Evolutionary conservation across 2,113 vertebrate species (phyloP), one percentile per base, ranked within the genome.

Genomic region (Pituophis catenifer): DNA sequence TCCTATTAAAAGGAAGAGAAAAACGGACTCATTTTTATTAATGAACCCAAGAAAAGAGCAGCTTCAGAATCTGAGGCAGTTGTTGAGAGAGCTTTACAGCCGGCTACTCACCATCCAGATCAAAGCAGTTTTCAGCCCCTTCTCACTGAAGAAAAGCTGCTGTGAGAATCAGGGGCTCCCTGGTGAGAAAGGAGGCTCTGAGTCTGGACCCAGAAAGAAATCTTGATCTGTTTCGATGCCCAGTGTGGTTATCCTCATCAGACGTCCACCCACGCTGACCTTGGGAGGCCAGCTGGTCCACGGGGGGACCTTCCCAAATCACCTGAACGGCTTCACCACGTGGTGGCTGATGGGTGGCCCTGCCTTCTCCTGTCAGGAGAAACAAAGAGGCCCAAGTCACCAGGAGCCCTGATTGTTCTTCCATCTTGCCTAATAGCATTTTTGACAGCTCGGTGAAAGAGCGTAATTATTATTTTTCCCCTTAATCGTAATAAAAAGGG

Each of bases 371-470:
- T 90, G 65, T 86, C 29, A 54, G 50, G 44, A 15, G 70, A 50
- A 93, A 85, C 53, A 57, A 85, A 89, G 70, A n/a, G 23, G 88
- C 58, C 38, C 11, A 26, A 85, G 29, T 54, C 53, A 75, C 50
- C 57, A 44, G 52, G 10, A 24, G 65, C 23, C 19, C 70, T 5
- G 19, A 85, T 93, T 90, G 92, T 93, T 86, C 44, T 86, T 93
- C 92, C 88, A 50, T 86, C 92, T 38, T 93, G 70, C 65, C 38
- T 90, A 93, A 93, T 90, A 85, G 92, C 92, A 52, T 90, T 93
- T 93, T 86, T 93, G 92, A 93, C 88, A 93, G 88, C 92, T 86
- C 8, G 10, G 24, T 90, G 88, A 93, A 89, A 93, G 92, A 44
- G 58, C 70, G 52, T 19, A 50, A 93, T 90, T 89, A 92, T 81